Evolutionary conservation across 37 sponge, comb jelly and placozoan species (phyloP).

Genomic region (Cladorhizidae sp.): DNA sequence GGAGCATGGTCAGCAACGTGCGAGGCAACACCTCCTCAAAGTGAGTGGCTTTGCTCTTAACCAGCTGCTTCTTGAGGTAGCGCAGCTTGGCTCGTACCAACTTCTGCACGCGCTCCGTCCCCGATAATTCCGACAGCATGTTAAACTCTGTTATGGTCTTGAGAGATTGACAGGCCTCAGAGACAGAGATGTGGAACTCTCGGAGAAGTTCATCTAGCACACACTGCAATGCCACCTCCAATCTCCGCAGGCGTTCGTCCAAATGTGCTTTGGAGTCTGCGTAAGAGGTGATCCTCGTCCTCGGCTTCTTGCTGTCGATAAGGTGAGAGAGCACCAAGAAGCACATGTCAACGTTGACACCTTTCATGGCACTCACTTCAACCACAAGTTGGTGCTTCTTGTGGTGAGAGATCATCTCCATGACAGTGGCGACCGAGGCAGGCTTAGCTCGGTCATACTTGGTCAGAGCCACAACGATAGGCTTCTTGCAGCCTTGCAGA

Average conservation of each 20-base stretch:
- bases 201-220: slow-evolving; percentile 30
- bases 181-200: slow-evolving; percentile 28
- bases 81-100: slow-evolving; percentile 37
- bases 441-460: slow-evolving; percentile 59
- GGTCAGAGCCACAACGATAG: slow-evolving; percentile 67
- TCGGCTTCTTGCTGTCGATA: slow-evolving; percentile 35
- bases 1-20: slow-evolving; percentile 21
- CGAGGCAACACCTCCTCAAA: slow-evolving; percentile 35
- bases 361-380: slow-evolving; percentile 62
- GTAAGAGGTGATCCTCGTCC: slow-evolving; percentile 18
- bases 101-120: slow-evolving; percentile 15
- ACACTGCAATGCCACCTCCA: slow-evolving; percentile 27
- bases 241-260: slow-evolving; percentile 18
- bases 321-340: slow-evolving; percentile 61
- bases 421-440: slow-evolving; percentile 1
- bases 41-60: slow-evolving; percentile 6
- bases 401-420: slow-evolving; percentile 34
- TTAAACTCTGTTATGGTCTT: slow-evolving; percentile 25
- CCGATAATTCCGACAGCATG: slow-evolving; percentile 25
- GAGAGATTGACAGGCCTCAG: slow-evolving; percentile 7
- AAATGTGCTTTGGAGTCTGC: slow-evolving; percentile 25
- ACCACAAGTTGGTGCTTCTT: slow-evolving; percentile 44
- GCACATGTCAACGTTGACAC: slow-evolving; percentile 61
- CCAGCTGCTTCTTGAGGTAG: slow-evolving; percentile 17
- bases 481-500: slow-evolving; percentile 47